Evolutionary conservation across 2,797 vertebrate genomes (phyloP).

Genomic region (Myripristis jacobus): DNA sequence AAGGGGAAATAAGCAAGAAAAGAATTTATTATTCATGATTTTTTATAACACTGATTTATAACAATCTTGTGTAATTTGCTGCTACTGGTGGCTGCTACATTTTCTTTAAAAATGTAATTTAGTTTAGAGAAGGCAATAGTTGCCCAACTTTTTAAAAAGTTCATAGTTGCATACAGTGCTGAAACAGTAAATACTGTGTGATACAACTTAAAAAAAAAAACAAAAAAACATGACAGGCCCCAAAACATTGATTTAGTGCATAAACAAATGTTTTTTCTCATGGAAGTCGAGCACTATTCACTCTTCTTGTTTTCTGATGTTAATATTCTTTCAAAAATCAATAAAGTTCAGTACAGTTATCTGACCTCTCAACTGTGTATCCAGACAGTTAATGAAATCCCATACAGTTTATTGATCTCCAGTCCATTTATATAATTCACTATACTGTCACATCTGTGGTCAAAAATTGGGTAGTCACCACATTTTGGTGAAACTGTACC

Average conservation of each 20-base stretch:
- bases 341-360: constrained; percentile 85
- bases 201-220: not conserved
- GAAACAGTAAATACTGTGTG: not conserved
- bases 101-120: not conserved
- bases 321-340: constrained; percentile 90
- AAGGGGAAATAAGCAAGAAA: constrained; percentile 62
- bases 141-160: not conserved
- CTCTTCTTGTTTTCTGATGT: constrained; percentile 83
- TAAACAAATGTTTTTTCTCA: constrained; percentile 82
- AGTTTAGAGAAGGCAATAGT: not conserved
- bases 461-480: constrained; percentile 82
- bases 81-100: no score
- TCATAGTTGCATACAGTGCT: not conserved
- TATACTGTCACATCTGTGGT: constrained; percentile 78
- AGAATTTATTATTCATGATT: constrained; percentile 24
- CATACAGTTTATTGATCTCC: constrained; percentile 89
- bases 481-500: constrained; percentile 56
- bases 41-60: constrained; percentile 5
- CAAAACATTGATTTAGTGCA: constrained; percentile 34
- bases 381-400: constrained; percentile 85
- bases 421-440: constrained; percentile 85
- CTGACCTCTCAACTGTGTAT: constrained; percentile 89
- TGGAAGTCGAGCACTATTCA: constrained; percentile 81
- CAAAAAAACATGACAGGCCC: not conserved
- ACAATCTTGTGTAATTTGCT: no score